Percentiles rank a stretch among this genome's conserved stretches.
phyloP scores from a whole-genome alignment of 23 tunicate genomes.

The Trididemnum nubilum region DNA sequence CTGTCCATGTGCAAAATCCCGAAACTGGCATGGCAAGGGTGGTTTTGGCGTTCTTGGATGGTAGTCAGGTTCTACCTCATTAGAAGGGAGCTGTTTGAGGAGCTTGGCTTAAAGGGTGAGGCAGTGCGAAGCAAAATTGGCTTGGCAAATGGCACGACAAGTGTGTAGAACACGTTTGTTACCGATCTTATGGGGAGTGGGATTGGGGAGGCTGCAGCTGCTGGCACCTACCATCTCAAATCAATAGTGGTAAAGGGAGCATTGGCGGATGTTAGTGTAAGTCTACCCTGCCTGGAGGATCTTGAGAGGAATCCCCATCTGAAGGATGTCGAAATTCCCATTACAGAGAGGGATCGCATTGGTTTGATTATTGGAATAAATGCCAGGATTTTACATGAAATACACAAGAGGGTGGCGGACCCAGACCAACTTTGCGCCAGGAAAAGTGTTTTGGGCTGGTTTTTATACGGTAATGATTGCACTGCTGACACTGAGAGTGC shows the following conservation, averaged over 20 bases:
- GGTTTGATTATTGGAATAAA: slow-evolving; percentile 19
- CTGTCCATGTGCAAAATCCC: neutral
- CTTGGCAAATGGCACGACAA: neutral
- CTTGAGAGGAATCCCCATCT: slow-evolving; percentile 2
- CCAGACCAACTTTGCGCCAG: neutral
- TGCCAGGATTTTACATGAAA: slow-evolving; percentile 27
- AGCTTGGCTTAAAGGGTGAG: neutral
- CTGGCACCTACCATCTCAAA: neutral
- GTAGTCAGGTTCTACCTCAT: neutral
- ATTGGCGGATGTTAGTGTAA: slow-evolving; percentile 12
- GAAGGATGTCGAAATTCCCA: neutral
- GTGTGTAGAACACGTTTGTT: neutral
- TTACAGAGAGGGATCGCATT: neutral
- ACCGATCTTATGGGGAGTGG: neutral
- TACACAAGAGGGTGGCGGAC: neutral
- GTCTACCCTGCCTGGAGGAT: neutral
- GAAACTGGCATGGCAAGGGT: neutral
- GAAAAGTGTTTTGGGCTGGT: neutral
- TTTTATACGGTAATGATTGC: neutral
- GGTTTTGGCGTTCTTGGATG: neutral
- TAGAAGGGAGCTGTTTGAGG: neutral
- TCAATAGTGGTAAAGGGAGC: neutral
- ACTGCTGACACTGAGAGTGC: neutral
- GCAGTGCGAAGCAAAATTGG: neutral
- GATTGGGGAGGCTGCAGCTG: neutral